These are phyloP conservation scores for Spinibarbus caldwelli DNA, from an alignment of 2,797 vertebrate species.

Conservation along the genomic window DNA sequence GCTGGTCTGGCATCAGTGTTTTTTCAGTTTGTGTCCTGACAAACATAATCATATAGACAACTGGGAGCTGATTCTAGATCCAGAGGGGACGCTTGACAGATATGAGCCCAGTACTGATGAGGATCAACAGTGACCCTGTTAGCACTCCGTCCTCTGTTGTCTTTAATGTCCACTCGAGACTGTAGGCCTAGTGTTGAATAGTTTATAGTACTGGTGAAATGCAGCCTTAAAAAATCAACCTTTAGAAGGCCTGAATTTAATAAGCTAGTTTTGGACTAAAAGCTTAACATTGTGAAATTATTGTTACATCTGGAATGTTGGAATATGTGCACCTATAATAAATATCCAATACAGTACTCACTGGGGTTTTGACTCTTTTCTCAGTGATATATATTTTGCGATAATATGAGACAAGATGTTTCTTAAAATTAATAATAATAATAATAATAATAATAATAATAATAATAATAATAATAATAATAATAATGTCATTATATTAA, in stretches of 20 bases:
- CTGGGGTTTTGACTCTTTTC: not conserved
- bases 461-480: too few species aligned
- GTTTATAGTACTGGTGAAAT: constrained; percentile 8
- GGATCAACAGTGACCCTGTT: constrained; percentile 31
- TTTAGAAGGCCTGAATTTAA: not conserved
- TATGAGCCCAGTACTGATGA: constrained; percentile 21
- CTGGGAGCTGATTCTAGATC: constrained; percentile 29
- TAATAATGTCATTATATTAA: too few species aligned
- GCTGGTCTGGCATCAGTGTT: not conserved
- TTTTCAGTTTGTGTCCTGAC: constrained; percentile 24
- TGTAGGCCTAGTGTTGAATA: constrained; percentile 6
- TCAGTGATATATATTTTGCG: not conserved
- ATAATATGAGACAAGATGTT: not conserved
- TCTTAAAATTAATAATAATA: too few species aligned
- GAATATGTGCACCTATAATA: not conserved
- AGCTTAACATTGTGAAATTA: not conserved
- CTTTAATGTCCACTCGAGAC: constrained; percentile 23
- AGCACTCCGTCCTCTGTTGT: constrained; percentile 8
- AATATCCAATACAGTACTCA: too few species aligned
- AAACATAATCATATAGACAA: constrained; percentile 40
- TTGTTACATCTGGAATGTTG: not conserved
- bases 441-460: too few species aligned
- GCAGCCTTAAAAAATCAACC: constrained; percentile 8
- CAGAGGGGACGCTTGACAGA: constrained; percentile 13
- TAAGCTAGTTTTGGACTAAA: not conserved